Conservation (phyloP, 2,113 vertebrate genomes). For the Dicentrarchus labrax region DNA sequence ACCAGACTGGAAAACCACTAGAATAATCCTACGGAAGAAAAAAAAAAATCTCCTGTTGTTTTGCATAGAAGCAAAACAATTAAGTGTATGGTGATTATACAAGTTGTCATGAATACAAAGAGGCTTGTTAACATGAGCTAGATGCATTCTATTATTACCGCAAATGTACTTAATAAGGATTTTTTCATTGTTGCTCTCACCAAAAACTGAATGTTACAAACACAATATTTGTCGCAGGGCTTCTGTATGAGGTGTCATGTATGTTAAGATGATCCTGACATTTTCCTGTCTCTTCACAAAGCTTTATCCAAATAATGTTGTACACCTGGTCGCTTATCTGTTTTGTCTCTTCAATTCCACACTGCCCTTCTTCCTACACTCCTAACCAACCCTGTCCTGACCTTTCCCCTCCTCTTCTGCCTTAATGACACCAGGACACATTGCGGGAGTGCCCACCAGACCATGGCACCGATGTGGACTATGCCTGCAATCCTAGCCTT, state of each 20-base stretch:
- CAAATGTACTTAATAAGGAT: not conserved
- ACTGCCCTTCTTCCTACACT: not conserved
- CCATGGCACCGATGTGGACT: constrained; percentile 82
- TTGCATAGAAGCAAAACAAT: constrained; percentile 22
- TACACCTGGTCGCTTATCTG: not conserved
- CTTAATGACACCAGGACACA: constrained; percentile 87
- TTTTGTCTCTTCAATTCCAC: not conserved
- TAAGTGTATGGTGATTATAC: not conserved
- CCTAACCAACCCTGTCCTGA: not conserved
- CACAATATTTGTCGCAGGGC: not conserved
- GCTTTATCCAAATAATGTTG: too few relatives aligned
- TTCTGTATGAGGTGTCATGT: not conserved
- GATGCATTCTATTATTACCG: constrained; percentile 1
- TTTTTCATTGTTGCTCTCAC: not conserved
- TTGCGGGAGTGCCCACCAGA: constrained; percentile 95
- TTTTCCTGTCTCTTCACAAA: not conserved
- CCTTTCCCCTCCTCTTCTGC: constrained; percentile 16
- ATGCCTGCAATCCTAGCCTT: constrained; percentile 95
- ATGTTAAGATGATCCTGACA: not conserved
- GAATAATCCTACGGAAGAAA: not conserved
- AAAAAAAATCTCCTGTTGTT: not conserved
- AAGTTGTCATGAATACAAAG: constrained; percentile 21
- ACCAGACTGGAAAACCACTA: constrained; percentile 45
- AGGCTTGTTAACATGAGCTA: constrained; percentile 16
- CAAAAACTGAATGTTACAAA: not conserved